These are phyloP conservation scores for Isurus oxyrinchus DNA, from an alignment of 2,113 vertebrate genomes.

Conservation along the genomic window DNA sequence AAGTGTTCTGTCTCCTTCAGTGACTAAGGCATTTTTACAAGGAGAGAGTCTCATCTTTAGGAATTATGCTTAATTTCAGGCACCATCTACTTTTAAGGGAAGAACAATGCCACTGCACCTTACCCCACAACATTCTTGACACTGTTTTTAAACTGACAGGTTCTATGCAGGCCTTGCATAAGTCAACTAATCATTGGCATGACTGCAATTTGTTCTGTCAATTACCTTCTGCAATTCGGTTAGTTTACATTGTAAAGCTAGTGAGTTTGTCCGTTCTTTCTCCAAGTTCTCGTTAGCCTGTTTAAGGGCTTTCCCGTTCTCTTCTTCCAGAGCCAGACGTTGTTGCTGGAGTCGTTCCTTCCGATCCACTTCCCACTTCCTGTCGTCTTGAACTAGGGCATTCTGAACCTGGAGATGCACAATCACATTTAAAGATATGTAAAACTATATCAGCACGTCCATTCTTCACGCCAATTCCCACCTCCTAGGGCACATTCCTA, in stretches of 20 bases:
- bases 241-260: slow-evolving; percentile 50
- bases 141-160: background rate
- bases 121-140: background rate
- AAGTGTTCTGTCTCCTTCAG: background rate
- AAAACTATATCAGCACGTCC: background rate
- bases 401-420: slow-evolving; percentile 42
- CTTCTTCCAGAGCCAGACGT: slow-evolving; percentile 49
- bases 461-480: background rate
- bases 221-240: slow-evolving; percentile 56
- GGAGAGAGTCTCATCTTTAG: background rate
- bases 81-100: background rate
- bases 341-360: slow-evolving; percentile 46
- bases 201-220: background rate
- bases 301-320: slow-evolving; percentile 43
- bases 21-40: background rate
- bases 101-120: background rate
- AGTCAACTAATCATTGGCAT: background rate
- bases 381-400: slow-evolving; percentile 45
- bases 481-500: background rate
- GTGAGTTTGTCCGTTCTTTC: slow-evolving; percentile 46
- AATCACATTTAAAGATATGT: background rate
- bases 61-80: background rate
- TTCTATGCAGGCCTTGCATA: background rate
- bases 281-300: slow-evolving; percentile 43
- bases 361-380: slow-evolving; percentile 49